phyloP scores from a whole-genome alignment of 1,140 invertebrate genomes.

The Aphis craccivora region DNA sequence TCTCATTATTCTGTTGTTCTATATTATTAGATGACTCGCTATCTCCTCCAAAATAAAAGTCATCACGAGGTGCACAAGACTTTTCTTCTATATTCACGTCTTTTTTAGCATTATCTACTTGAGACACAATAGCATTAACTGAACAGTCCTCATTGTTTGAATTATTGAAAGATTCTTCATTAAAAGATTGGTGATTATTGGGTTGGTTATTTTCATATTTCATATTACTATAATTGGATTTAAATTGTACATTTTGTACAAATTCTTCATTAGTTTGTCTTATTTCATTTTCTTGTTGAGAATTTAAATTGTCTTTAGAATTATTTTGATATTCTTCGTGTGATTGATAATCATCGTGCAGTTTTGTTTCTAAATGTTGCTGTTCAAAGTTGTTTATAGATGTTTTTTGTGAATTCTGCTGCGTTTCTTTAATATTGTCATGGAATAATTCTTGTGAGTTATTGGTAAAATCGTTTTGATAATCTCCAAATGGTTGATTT shows the following conservation, averaged over 20 bases:
- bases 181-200: neutral
- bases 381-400: neutral
- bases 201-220: neutral
- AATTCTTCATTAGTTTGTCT: neutral
- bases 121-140: neutral
- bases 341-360: neutral
- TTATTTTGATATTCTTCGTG: neutral
- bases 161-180: neutral
- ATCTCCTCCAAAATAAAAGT: slow-evolving; percentile 18
- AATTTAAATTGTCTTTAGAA: neutral
- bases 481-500: neutral
- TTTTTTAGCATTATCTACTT: neutral
- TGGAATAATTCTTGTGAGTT: neutral
- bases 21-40: neutral
- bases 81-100: neutral
- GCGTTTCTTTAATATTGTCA: neutral
- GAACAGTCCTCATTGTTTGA: neutral
- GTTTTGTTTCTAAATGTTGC: neutral
- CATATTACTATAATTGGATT: neutral
- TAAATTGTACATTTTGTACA: neutral
- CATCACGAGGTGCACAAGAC: too few relatives aligned
- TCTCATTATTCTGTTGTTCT: neutral
- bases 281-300: neutral
- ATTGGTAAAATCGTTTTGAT: neutral
- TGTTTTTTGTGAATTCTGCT: neutral